Percentiles rank a stretch among this genome's conserved stretches.
These are phyloP conservation scores for Trichogramma dendrolimi DNA, from an alignment of 2,888 invertebrate genomes.

Conservation along the genomic window DNA sequence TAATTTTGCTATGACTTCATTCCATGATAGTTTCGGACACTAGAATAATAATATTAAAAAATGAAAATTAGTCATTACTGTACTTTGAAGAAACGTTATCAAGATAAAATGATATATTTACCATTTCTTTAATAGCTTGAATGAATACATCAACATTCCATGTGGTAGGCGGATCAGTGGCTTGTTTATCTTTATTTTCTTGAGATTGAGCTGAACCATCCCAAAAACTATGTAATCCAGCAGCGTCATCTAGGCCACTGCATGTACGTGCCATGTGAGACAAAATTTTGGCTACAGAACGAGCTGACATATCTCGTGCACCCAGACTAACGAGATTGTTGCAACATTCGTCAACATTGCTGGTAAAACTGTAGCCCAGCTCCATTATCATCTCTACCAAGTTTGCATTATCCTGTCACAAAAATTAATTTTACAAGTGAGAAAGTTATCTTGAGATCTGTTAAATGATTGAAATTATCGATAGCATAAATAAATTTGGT, in stretches of 20 bases:
- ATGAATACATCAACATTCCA: constrained; percentile 96
- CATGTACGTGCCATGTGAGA: constrained; percentile 84
- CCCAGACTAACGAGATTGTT: constrained; percentile 78
- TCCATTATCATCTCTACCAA: constrained; percentile 87
- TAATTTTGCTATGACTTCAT: constrained; percentile 84
- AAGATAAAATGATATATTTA: constrained; percentile 46
- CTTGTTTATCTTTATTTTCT: constrained; percentile 51
- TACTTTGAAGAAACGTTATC: not conserved
- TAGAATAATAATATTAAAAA: constrained; percentile 31
- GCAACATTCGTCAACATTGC: constrained; percentile 82
- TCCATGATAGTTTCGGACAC: constrained; percentile 80
- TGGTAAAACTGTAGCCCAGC: constrained; percentile 85
- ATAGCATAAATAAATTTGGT: too few species aligned
- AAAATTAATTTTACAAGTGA: not conserved
- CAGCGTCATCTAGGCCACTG: constrained; percentile 65
- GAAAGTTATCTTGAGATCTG: too few species aligned
- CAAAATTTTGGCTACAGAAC: constrained; percentile 79
- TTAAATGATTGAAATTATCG: too few species aligned
- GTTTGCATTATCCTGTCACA: constrained; percentile 63
- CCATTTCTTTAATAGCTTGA: constrained; percentile 84
- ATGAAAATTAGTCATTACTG: not conserved
- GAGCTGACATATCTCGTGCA: constrained; percentile 75
- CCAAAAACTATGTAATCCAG: constrained; percentile 56
- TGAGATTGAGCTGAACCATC: constrained; percentile 57
- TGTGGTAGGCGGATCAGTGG: constrained; percentile 54